Evolutionary conservation across 1,140 invertebrate genomes (phyloP).

Genomic region (Drosophila saltans): DNA sequence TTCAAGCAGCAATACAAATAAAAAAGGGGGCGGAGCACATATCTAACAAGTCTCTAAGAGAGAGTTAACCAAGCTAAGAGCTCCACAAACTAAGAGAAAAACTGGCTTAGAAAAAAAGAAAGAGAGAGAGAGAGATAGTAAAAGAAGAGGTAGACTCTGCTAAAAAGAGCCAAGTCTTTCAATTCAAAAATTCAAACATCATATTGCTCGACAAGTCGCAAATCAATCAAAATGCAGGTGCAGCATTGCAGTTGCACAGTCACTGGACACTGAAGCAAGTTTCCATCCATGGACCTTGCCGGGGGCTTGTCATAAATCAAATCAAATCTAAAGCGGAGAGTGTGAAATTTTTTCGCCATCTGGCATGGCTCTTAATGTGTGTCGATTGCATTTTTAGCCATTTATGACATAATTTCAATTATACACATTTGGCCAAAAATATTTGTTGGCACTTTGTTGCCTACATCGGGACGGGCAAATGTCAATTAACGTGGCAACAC

Average conservation of each 20-base stretch:
- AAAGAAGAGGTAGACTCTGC: not conserved
- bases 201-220: constrained; percentile 37
- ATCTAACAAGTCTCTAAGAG: constrained; percentile 45
- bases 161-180: constrained; percentile 14
- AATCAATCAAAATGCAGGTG: constrained; percentile 69
- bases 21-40: constrained; percentile 56
- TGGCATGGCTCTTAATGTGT: constrained; percentile 53
- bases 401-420: constrained; percentile 81
- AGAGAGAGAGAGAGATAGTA: not conserved
- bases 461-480: not conserved
- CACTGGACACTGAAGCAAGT: constrained; percentile 57
- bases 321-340: constrained; percentile 49
- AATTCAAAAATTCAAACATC: constrained; percentile 36
- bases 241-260: constrained; percentile 54
- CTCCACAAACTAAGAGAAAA: constrained; percentile 38
- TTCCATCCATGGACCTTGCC: constrained; percentile 52
- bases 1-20: not conserved
- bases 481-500: constrained; percentile 76
- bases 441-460: constrained; percentile 72
- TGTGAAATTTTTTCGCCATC: constrained; percentile 72
- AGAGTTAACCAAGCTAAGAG: constrained; percentile 15
- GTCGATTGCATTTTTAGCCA: constrained; percentile 71
- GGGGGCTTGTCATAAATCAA: constrained; percentile 67
- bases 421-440: constrained; percentile 74
- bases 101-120: constrained; percentile 5